These are phyloP conservation scores for Psittacus erithacus DNA, from an alignment of 2,113 vertebrate species.

Conservation along the genomic window DNA sequence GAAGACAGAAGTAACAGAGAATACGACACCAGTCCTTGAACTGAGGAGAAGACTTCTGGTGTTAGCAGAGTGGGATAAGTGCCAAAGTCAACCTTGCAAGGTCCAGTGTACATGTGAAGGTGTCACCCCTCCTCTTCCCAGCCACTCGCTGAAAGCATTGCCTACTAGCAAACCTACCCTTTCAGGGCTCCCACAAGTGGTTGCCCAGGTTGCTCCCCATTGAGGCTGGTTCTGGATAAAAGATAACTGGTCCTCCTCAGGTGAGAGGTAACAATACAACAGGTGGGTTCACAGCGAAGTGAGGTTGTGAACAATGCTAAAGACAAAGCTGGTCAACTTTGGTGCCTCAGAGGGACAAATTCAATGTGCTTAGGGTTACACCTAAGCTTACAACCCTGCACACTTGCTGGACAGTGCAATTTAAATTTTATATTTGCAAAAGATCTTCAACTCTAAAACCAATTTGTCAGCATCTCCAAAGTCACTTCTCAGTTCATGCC, in stretches of 20 bases:
- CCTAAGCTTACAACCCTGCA: neutral
- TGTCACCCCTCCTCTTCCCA: neutral
- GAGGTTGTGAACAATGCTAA: neutral
- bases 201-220: neutral
- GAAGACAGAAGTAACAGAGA: neutral
- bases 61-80: fast-evolving
- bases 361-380: neutral
- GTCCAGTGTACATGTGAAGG: neutral
- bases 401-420: neutral
- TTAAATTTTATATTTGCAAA: neutral
- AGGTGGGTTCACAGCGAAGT: neutral
- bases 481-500: neutral
- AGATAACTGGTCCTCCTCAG: neutral
- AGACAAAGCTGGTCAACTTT: neutral
- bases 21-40: neutral
- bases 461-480: neutral
- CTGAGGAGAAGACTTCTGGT: neutral
- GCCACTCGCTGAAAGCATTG: neutral
- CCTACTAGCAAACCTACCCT: neutral
- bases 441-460: neutral
- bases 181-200: neutral
- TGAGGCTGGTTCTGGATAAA: neutral
- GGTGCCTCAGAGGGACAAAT: neutral
- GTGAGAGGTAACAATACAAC: neutral
- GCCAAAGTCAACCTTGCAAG: neutral